Evolutionary conservation across 2,113 vertebrate genomes (phyloP).

Genomic region (Anoplopoma fimbria): DNA sequence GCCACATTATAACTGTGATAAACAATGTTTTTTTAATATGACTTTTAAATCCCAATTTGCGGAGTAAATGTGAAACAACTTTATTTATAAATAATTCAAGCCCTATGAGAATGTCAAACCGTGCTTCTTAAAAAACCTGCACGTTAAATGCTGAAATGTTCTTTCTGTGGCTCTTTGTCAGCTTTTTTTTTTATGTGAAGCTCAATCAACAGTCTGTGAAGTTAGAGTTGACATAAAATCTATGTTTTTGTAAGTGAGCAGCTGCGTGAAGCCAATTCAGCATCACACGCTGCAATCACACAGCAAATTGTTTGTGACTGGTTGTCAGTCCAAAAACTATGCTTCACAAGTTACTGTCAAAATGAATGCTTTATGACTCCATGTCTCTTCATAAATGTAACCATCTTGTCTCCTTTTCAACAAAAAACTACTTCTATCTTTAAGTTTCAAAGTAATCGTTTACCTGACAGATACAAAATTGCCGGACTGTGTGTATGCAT

Average conservation of each 20-base stretch:
- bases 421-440: conserved; percentile 1
- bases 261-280: conserved; percentile 46
- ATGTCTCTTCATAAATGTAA: neutral
- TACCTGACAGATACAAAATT: neutral
- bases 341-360: conserved; percentile 38
- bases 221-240: conserved; percentile 40
- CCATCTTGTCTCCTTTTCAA: neutral
- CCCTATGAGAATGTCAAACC: conserved; percentile 23
- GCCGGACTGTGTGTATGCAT: neutral
- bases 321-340: conserved; percentile 28
- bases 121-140: neutral
- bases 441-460: neutral
- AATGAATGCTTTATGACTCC: conserved; percentile 1
- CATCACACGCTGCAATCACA: conserved; percentile 19
- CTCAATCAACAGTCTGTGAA: conserved; percentile 37
- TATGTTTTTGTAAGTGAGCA: conserved; percentile 42
- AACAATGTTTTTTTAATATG: conserved; percentile 45
- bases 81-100: conserved; percentile 57
- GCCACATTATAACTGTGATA: conserved; percentile 52
- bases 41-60: conserved; percentile 63
- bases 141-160: conserved; percentile 26
- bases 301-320: conserved; percentile 48
- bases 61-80: conserved; percentile 35
- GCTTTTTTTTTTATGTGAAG: conserved; percentile 8
- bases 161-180: conserved; percentile 17